Percentiles rank a stretch among this genome's conserved stretches.
These are phyloP conservation scores for Cryptomyrus ogoouensis DNA, from an alignment of 2,113 vertebrate genomes.

Conservation along the genomic window DNA sequence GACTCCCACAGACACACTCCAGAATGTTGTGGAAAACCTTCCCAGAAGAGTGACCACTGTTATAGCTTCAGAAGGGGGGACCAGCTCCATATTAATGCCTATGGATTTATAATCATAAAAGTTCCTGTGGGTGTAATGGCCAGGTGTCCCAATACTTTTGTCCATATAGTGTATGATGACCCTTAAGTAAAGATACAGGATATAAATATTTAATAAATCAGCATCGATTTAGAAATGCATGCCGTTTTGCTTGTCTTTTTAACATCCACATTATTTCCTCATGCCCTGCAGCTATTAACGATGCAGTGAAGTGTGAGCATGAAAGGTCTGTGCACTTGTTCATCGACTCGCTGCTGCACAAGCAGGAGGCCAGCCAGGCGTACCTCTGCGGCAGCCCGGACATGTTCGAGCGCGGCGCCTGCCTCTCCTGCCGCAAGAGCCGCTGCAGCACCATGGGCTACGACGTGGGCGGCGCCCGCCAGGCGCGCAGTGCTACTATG, in stretches of 20 bases:
- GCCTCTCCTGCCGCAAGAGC: conserved; percentile 59
- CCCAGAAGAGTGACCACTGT: neutral
- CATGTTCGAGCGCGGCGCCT: conserved; percentile 61
- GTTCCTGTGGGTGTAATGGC: neutral
- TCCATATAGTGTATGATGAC: neutral
- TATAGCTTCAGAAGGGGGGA: neutral
- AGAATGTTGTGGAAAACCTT: neutral
- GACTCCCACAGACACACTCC: neutral
- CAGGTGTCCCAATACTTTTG: neutral
- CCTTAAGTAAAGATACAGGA: neutral
- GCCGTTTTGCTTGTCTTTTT: neutral
- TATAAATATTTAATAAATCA: neutral
- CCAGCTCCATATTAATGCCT: neutral
- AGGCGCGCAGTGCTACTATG: conserved; percentile 51
- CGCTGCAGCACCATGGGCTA: conserved; percentile 66
- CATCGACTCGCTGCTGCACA: conserved; percentile 64
- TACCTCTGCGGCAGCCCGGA: conserved; percentile 58
- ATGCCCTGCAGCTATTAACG: conserved; percentile 49
- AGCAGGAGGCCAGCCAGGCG: conserved; percentile 46
- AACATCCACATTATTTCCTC: neutral
- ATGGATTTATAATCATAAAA: neutral
- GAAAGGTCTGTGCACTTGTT: conserved; percentile 66
- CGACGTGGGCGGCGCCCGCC: conserved; percentile 50
- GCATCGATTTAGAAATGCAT: neutral
- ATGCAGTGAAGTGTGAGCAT: conserved; percentile 64